Base-by-base conservation (phyloP, 2,888 invertebrate genomes). In the Macrophya alboannulata region DNA sequence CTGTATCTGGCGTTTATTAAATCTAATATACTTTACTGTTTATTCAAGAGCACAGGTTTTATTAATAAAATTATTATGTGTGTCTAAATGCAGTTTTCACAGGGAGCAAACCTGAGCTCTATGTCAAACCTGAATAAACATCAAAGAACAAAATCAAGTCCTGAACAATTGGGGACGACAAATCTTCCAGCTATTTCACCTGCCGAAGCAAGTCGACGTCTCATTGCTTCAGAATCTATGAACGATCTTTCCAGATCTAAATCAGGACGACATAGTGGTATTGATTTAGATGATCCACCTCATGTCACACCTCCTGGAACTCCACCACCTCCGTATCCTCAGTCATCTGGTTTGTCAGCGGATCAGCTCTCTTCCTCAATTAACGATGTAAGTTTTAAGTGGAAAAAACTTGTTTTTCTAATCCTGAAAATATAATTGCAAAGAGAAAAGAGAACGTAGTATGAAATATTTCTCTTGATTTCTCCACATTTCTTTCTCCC, bases 281-380 rank as follows among this genome's bases (percentile, higher is more conserved):
- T 93, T 87, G 94, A 94, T 89, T 89, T 94, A 88, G 95, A 95
- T 87, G 94, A 93, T 87, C 90, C 91, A 55, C 89, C 90, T 51
- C 92, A 90, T 86, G 88, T 92, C 51, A 96, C 97, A 31, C 97
- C 97, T 76, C 97, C 97, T 1, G 97, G 98, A 84, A 98, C 98
- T n/a, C 98, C 98, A 68, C 98, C 98, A 25, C 98, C 98, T 31
- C 98, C 98, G 0, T 98, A 98, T 94, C 95, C 95, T 55, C 94
- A 94, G 90, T 94, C 94, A 77, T 89, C 92, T 51, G 91, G 90
- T 85, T 91, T 91, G 37, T 89, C 62, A 1, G 48, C 83, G 65
- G 83, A 83, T 25, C 72, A 91, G 77, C 89, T 89, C 25, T 90
- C 91, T 71, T 90, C 88, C 37, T 91, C 92, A 10, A 88, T 92